phyloP scores from a whole-genome alignment of 2,113 vertebrate species.

The Malurus alboscapulatus region DNA sequence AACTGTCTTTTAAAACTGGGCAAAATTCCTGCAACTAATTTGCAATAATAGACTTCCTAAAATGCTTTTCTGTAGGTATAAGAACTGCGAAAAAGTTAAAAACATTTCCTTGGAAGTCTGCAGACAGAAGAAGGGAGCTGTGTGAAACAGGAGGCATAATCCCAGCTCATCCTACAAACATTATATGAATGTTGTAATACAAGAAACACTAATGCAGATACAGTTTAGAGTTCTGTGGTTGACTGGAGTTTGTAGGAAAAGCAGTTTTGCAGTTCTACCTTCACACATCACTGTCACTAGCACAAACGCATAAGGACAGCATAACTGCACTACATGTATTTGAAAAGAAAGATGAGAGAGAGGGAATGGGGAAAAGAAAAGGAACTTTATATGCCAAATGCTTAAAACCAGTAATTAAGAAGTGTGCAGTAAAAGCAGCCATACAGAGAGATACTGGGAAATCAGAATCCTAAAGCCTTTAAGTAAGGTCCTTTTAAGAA shows the following conservation, averaged over 20 bases:
- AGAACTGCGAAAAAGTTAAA: background rate
- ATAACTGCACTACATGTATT: background rate
- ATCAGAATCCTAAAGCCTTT: background rate
- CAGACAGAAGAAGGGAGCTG: background rate
- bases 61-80: background rate
- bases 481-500: background rate
- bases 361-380: background rate
- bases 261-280: background rate
- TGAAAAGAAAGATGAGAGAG: background rate
- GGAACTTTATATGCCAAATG: background rate
- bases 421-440: background rate
- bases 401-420: background rate
- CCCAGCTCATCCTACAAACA: background rate
- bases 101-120: background rate
- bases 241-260: background rate
- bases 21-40: background rate
- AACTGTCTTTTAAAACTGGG: background rate
- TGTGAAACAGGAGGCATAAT: background rate
- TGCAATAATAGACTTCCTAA: background rate
- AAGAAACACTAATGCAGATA: background rate
- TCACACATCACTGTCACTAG: background rate
- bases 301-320: background rate
- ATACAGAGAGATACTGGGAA: background rate
- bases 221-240: background rate
- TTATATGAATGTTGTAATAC: background rate